phyloP scores from a whole-genome alignment of 2,888 invertebrate genomes.

The Abscondita cerata region DNA sequence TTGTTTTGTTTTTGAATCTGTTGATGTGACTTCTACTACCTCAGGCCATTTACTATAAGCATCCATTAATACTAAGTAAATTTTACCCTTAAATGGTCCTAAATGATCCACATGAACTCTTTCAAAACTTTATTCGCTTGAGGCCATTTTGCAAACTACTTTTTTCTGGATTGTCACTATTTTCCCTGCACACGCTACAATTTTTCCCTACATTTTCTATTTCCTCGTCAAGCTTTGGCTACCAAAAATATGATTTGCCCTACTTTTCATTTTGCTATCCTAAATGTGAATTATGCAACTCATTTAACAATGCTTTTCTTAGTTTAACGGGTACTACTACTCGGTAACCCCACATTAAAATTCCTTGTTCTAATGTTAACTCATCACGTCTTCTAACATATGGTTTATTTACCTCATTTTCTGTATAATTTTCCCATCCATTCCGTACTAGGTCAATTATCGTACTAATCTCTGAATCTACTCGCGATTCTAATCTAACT shows the following conservation, averaged over 20 bases:
- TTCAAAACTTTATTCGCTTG: not conserved
- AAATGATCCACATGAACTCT: not conserved
- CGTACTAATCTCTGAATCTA: no score
- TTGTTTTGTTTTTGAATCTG: not conserved
- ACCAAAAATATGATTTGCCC: conserved; percentile 1
- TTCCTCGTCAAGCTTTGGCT: not conserved
- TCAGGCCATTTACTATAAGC: not conserved
- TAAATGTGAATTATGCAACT: not conserved
- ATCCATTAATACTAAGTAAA: conserved; percentile 1
- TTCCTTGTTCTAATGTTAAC: conserved; percentile 1
- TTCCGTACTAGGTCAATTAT: no score
- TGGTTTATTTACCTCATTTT: not conserved
- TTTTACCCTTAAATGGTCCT: not conserved
- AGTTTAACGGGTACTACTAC: conserved; percentile 20
- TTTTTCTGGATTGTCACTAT: not conserved
- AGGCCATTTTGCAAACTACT: not conserved
- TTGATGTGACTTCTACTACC: not conserved
- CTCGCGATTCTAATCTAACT: no score
- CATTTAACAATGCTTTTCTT: not conserved
- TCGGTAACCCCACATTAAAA: conserved; percentile 16
- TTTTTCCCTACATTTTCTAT: not conserved
- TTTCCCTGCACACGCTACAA: not conserved
- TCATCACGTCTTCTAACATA: conserved; percentile 7
- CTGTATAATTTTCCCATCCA: no score
- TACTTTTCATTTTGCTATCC: conserved; percentile 2